Percentiles rank a stretch among this genome's conserved stretches.
Evolutionary conservation across 2,113 vertebrate genomes (phyloP).

Genomic region (Neolamprologus fasciatus): DNA sequence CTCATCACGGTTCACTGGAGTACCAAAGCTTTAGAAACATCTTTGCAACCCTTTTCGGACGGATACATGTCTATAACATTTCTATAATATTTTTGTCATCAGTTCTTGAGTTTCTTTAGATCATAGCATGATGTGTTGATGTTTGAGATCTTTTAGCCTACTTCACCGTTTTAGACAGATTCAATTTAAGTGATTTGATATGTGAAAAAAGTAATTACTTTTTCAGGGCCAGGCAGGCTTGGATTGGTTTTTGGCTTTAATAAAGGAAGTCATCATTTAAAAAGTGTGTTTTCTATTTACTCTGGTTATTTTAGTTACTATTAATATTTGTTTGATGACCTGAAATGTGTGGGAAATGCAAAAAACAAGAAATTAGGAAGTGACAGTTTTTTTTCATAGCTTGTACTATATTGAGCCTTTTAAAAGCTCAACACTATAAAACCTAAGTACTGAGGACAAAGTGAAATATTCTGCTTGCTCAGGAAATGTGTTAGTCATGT

Average conservation of each 20-base stretch:
- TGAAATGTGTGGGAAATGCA: neutral
- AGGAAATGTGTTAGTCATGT: neutral
- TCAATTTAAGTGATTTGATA: neutral
- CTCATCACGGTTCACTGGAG: neutral
- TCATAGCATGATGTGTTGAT: neutral
- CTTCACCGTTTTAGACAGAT: neutral
- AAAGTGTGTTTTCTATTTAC: neutral
- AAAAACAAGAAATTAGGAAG: neutral
- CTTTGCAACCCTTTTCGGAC: neutral
- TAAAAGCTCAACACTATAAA: neutral
- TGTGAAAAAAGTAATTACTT: neutral
- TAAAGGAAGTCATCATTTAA: neutral
- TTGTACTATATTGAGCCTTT: neutral
- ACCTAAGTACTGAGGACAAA: neutral
- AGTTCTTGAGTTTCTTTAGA: neutral
- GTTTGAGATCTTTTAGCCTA: neutral
- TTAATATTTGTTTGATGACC: neutral
- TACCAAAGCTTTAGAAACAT: neutral
- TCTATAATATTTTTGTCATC: neutral
- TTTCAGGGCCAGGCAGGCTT: neutral
- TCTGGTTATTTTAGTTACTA: neutral
- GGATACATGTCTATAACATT: neutral
- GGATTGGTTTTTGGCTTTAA: neutral
- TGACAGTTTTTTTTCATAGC: neutral
- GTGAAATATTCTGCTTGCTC: neutral